phyloP scores from a whole-genome alignment of 1,140 invertebrate genomes.

The Nebria ingens region DNA sequence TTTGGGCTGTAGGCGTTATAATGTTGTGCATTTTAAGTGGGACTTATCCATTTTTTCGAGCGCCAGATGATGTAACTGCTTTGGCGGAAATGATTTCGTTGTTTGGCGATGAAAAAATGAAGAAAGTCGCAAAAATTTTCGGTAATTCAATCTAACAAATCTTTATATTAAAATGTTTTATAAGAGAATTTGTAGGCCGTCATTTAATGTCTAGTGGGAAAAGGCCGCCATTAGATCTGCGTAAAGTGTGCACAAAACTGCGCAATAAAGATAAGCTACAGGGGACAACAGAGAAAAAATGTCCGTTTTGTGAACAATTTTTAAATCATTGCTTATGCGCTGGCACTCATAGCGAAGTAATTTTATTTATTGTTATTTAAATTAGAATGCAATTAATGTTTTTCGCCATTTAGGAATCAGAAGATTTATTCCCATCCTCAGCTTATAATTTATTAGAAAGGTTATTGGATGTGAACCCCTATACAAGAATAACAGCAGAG shows the following conservation, averaged over 20 bases:
- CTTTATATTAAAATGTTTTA: neutral
- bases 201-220: conserved; percentile 43
- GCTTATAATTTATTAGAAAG: conserved; percentile 64
- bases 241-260: conserved; percentile 39
- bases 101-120: conserved; percentile 60
- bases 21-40: conserved; percentile 68
- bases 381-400: neutral
- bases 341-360: conserved; percentile 12
- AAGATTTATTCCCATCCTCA: conserved; percentile 45
- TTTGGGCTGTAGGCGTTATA: conserved; percentile 84
- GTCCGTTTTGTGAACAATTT: conserved; percentile 14
- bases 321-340: conserved; percentile 14
- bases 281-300: conserved; percentile 4
- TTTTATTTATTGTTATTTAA: conserved; percentile 7
- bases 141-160: conserved; percentile 39
- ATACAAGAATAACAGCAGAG: conserved; percentile 57
- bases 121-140: conserved; percentile 54
- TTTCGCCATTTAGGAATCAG: conserved; percentile 12
- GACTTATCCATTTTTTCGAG: conserved; percentile 75
- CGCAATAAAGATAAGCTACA: conserved; percentile 27
- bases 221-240: conserved; percentile 40
- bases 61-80: conserved; percentile 67
- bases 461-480: conserved; percentile 67
- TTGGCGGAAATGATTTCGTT: conserved; percentile 74
- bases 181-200: conserved; percentile 30